Conservation (phyloP, 2,113 vertebrate species). For the Desmodus rotundus region DNA sequence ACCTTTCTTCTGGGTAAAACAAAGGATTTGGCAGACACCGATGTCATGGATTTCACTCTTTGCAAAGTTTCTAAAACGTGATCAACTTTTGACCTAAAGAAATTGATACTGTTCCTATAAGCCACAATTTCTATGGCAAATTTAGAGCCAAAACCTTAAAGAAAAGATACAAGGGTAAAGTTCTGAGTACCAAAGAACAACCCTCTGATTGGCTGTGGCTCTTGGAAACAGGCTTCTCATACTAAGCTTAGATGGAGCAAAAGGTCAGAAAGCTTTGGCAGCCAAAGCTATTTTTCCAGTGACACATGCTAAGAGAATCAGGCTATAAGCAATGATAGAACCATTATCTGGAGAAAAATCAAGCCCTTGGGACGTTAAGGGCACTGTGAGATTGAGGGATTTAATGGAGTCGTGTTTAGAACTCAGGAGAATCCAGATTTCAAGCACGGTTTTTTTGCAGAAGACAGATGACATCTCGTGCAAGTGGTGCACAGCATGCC, state of each 20-base stretch:
- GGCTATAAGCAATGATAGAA: slow-evolving; percentile 52
- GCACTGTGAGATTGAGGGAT: not conserved
- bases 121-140: not conserved
- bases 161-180: not conserved
- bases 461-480: not conserved
- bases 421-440: not conserved
- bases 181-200: slow-evolving; percentile 30
- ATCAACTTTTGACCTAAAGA: not conserved
- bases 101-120: not conserved
- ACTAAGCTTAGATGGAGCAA: slow-evolving; percentile 44
- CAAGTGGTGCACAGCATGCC: not conserved
- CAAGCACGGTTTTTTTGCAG: not conserved
- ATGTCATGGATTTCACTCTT: not conserved
- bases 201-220: not conserved
- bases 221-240: slow-evolving; percentile 22
- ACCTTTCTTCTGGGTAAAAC: slow-evolving; percentile 14
- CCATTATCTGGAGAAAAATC: slow-evolving; percentile 65
- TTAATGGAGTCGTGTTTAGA: not conserved
- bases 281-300: slow-evolving; percentile 33
- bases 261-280: slow-evolving; percentile 52
- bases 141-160: not conserved
- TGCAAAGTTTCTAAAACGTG: slow-evolving; percentile 34
- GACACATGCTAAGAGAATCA: slow-evolving; percentile 62
- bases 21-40: not conserved
- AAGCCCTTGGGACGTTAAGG: slow-evolving; percentile 22